Conservation (phyloP, 1,140 invertebrate genomes). For the Camponotus pennsylvanicus region DNA sequence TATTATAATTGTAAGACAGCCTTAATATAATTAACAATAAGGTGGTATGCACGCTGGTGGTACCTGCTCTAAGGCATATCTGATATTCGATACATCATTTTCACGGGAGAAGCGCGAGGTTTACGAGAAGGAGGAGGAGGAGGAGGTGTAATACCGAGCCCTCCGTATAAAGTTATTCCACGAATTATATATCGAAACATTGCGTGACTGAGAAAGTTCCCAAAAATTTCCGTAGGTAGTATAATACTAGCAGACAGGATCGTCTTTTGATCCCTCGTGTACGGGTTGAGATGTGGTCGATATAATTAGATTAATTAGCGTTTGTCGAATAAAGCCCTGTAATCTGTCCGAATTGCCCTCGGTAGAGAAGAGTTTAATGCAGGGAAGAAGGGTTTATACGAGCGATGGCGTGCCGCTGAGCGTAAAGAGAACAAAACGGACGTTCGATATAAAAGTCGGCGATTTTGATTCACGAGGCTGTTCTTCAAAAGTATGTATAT, state of each 20-base stretch:
- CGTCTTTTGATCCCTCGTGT: conserved; percentile 79
- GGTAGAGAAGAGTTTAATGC: conserved; percentile 50
- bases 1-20: not conserved
- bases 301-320: conserved; percentile 85
- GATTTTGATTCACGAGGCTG: conserved; percentile 56
- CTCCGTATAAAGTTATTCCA: conserved; percentile 81
- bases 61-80: conserved; percentile 49
- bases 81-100: conserved; percentile 64
- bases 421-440: conserved; percentile 42
- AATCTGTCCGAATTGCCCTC: conserved; percentile 76
- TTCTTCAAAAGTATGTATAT: conserved; percentile 3
- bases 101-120: conserved; percentile 59
- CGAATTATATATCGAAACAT: conserved; percentile 81
- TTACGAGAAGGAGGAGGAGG: not conserved
- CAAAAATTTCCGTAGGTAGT: conserved; percentile 74
- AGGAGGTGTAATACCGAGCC: conserved; percentile 31
- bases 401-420: conserved; percentile 36
- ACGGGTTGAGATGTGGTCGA: conserved; percentile 78
- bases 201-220: conserved; percentile 81
- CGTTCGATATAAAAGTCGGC: conserved; percentile 54
- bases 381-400: not conserved
- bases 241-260: conserved; percentile 65
- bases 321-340: conserved; percentile 80
- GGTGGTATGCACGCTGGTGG: not conserved
- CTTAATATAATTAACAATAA: not conserved